Evolutionary conservation across 2,113 vertebrate species (phyloP).

Genomic region (Baryphthengus martii): DNA sequence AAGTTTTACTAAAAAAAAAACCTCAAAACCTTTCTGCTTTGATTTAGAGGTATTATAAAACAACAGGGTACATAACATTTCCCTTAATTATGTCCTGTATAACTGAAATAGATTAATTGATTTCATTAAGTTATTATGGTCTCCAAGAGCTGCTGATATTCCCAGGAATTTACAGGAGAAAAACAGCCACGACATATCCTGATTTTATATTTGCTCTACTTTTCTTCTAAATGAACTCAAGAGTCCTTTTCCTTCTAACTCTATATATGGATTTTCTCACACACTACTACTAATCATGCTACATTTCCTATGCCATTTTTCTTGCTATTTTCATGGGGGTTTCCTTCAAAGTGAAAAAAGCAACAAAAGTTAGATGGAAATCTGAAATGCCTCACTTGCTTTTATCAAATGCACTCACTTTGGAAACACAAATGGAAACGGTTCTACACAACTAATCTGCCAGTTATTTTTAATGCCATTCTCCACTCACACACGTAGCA

Average conservation of each 20-base stretch:
- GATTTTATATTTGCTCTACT: neutral
- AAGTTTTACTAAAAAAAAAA: neutral
- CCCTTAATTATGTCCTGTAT: neutral
- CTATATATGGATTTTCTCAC: neutral
- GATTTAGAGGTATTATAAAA: neutral
- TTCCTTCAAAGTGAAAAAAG: neutral
- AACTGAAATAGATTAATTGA: neutral
- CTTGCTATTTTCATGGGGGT: neutral
- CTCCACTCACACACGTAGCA: neutral
- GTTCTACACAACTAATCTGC: neutral
- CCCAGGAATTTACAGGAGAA: neutral
- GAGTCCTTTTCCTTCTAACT: neutral
- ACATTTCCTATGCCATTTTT: neutral
- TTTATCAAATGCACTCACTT: neutral
- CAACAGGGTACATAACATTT: neutral
- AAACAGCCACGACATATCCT: neutral
- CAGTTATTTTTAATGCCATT: neutral
- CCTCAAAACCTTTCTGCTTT: neutral
- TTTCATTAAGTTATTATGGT: neutral
- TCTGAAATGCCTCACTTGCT: neutral
- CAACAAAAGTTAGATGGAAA: neutral
- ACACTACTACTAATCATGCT: neutral
- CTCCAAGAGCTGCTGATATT: neutral
- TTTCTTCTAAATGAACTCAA: neutral
- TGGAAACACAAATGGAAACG: neutral